phyloP scores from a whole-genome alignment of 2,113 vertebrate species.

The Atrichornis clamosus region DNA sequence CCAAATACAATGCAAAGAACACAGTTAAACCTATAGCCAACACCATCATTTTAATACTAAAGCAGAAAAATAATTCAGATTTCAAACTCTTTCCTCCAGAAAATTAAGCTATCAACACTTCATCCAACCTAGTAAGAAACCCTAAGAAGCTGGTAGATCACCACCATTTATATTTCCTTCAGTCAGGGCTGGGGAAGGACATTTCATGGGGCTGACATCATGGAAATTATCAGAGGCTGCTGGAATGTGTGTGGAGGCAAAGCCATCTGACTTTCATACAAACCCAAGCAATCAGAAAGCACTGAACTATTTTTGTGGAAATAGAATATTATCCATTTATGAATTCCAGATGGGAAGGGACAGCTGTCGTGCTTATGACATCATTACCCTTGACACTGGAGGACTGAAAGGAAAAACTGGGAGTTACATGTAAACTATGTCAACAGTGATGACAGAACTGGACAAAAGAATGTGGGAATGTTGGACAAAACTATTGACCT shows the following conservation, averaged over 20 bases:
- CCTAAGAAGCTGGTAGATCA: neutral
- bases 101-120: neutral
- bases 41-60: neutral
- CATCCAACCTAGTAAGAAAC: neutral
- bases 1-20: neutral
- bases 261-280: neutral
- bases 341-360: constrained; percentile 31
- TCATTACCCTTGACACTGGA: constrained; percentile 6
- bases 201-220: neutral
- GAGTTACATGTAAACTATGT: neutral
- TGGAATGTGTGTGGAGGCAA: neutral
- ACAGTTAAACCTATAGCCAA: neutral
- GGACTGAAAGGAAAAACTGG: neutral
- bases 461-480: neutral
- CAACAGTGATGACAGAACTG: neutral
- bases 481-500: neutral
- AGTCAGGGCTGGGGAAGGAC: neutral
- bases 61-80: neutral
- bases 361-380: constrained; percentile 4
- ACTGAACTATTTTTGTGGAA: neutral
- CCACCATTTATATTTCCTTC: neutral
- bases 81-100: neutral
- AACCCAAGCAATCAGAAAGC: neutral
- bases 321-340: constrained; percentile 1
- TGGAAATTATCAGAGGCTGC: neutral